A percentile compares a stretch with the other conserved stretches of the same genome.
These are phyloP conservation scores for Carettochelys insculpta DNA, from an alignment of 2,113 vertebrate genomes.

Conservation along the genomic window DNA sequence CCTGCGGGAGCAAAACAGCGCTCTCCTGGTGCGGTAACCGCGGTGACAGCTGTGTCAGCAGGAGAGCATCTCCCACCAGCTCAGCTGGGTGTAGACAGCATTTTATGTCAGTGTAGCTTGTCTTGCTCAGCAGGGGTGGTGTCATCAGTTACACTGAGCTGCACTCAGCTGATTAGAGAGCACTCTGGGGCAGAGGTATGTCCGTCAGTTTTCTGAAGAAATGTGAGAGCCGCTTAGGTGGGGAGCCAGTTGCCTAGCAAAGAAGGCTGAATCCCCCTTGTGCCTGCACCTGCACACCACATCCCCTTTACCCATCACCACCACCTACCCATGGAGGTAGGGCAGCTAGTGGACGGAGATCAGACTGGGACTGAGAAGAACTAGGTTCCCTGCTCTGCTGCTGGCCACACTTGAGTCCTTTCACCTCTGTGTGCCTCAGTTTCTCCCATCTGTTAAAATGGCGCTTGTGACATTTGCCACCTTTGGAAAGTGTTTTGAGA, in stretches of 20 bases:
- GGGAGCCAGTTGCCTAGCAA: not conserved
- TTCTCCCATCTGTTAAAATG: not conserved
- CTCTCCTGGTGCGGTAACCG: no score
- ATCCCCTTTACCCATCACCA: not conserved
- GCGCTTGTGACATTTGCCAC: no score
- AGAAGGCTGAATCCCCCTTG: not conserved
- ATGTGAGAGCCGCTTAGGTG: not conserved
- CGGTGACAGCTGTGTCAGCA: no score
- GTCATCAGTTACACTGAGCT: no score
- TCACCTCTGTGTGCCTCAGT: not conserved
- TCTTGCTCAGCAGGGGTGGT: no score
- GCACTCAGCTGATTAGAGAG: not conserved
- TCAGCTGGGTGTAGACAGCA: no score
- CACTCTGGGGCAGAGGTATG: not conserved
- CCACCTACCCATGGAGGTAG: not conserved
- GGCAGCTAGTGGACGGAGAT: not conserved
- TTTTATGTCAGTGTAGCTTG: no score
- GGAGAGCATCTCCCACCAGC: no score
- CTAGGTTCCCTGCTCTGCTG: not conserved
- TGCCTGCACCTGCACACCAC: not conserved
- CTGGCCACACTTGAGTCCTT: not conserved
- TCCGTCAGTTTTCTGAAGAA: not conserved
- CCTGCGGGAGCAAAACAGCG: no score
- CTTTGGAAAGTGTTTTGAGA: no score
- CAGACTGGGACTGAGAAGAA: not conserved